These are phyloP conservation scores for Drosophila subsilvestris DNA, from an alignment of 2,888 invertebrate species.

Conservation along the genomic window DNA sequence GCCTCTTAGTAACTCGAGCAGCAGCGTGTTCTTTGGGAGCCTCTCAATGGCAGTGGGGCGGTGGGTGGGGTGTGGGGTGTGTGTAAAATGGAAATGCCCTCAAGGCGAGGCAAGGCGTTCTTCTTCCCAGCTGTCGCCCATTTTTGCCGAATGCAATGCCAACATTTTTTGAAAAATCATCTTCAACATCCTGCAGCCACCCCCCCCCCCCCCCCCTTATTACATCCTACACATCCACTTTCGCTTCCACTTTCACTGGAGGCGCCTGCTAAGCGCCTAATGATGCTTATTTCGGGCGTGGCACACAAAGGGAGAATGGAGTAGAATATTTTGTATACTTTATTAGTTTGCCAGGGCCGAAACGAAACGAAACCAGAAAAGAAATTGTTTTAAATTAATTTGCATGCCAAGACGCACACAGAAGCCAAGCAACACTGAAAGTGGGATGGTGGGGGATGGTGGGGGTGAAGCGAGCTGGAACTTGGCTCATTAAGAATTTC, in stretches of 20 bases:
- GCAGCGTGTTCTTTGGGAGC: not conserved
- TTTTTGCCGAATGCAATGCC: slow-evolving; percentile 37
- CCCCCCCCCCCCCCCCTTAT: no score
- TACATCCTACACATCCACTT: slow-evolving; percentile 6
- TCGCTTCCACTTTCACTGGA: slow-evolving; percentile 43
- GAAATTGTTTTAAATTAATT: slow-evolving; percentile 74
- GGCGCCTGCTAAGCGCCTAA: slow-evolving; percentile 70
- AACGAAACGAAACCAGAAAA: slow-evolving; percentile 40
- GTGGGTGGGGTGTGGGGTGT: not conserved
- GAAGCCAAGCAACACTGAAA: slow-evolving; percentile 29
- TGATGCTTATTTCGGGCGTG: slow-evolving; percentile 71
- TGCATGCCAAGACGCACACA: slow-evolving; percentile 52
- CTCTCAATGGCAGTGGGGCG: not conserved
- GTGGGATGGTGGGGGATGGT: not conserved
- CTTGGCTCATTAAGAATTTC: slow-evolving; percentile 41
- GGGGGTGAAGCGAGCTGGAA: slow-evolving; percentile 9
- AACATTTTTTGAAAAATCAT: slow-evolving; percentile 33
- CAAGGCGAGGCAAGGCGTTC: slow-evolving; percentile 9
- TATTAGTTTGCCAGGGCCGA: slow-evolving; percentile 60
- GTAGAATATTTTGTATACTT: slow-evolving; percentile 41
- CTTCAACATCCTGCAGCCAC: slow-evolving; percentile 15
- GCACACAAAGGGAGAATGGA: slow-evolving; percentile 17
- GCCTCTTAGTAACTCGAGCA: slow-evolving; percentile 39
- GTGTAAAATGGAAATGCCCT: slow-evolving; percentile 45
- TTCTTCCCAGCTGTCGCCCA: slow-evolving; percentile 49